Base-by-base conservation (phyloP, 1,140 invertebrate genomes). In the Eumeta japonica region DNA sequence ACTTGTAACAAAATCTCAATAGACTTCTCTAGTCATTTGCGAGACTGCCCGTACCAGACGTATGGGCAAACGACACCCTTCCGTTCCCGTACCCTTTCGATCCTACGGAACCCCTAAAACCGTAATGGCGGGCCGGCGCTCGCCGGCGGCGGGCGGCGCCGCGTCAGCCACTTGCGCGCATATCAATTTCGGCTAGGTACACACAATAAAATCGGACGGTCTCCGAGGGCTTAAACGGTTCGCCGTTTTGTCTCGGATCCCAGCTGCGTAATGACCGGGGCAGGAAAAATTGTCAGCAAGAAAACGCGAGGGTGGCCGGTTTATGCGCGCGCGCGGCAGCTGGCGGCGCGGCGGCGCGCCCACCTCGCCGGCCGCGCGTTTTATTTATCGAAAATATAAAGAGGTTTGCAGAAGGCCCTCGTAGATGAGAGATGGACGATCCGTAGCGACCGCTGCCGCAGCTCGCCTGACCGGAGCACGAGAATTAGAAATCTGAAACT, bases 371-470 rank as follows among this genome's bases (percentile, higher is more conserved):
- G 71, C 68, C 62, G 62, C 62, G 66, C 62, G 68, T 73, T 73
- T 73, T 73, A 73, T 74, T 74, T 74, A 74, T 74, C 70, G 70
- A 71, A 71, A 71, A 71, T 74, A 74, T 74, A 71, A 74, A 70
- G 58, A 64, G 66, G 71, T 74, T 74, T 74, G 60, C 70, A 52
- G 62, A 67, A 60, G 58, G 52, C 52, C 58, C 48, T 65, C 66
- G 64, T 68, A 68, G 68, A 71, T 60, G 57, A 57, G 53, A 52
- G 50, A 65, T 53, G 53, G 50, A 53, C 60, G 66, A 73, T 73
- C 71, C 71, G 68, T 67, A 53, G 59, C 59, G 64, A 55, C 57
- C 62, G 59, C 65, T 56, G 51, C n/a, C n/a, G n/a, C n/a, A 56
- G 46, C 59, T 64, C 58, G 65, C 55, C 58, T 63, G 53, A 47